A percentile compares a stretch with the other conserved stretches of the same genome.
Evolutionary conservation across 2,888 invertebrate species (phyloP).

Genomic region (Drosophila helvetica): DNA sequence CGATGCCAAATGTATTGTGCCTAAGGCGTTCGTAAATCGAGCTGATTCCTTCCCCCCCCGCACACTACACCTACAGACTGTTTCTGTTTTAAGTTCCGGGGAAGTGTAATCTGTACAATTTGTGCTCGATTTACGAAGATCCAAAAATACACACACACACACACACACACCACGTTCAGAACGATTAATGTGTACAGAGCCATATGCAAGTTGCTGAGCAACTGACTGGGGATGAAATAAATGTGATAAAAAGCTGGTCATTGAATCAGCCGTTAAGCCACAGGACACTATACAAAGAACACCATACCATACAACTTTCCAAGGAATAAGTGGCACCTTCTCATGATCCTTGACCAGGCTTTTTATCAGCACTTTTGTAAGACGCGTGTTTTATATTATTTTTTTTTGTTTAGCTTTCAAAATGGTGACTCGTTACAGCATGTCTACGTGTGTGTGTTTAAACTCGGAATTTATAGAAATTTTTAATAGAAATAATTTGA

Average conservation of each 20-base stretch:
- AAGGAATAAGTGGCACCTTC: background rate
- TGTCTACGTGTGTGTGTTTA: too few species aligned
- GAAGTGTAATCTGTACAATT: slow-evolving; percentile 5
- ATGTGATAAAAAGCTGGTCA: background rate
- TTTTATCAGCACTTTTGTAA: too few species aligned
- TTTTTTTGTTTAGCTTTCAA: too few species aligned
- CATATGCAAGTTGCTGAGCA: too few species aligned
- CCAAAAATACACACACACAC: background rate
- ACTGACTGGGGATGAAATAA: background rate
- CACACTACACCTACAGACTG: background rate
- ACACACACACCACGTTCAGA: too few species aligned
- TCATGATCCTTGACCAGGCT: background rate
- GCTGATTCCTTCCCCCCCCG: background rate
- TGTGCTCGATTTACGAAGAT: background rate
- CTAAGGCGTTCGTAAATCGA: background rate
- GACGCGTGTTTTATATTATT: too few species aligned
- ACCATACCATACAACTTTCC: slow-evolving; percentile 1
- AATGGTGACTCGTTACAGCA: too few species aligned
- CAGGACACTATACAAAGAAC: background rate
- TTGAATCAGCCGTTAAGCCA: too few species aligned
- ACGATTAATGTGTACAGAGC: too few species aligned
- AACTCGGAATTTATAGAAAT: too few species aligned
- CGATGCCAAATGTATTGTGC: slow-evolving; percentile 63
- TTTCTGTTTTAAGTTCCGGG: slow-evolving; percentile 5
- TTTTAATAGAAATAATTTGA: too few species aligned